Evolutionary conservation across 2,888 invertebrate genomes (phyloP).

Genomic region (Sarcophaga subvicina): DNA sequence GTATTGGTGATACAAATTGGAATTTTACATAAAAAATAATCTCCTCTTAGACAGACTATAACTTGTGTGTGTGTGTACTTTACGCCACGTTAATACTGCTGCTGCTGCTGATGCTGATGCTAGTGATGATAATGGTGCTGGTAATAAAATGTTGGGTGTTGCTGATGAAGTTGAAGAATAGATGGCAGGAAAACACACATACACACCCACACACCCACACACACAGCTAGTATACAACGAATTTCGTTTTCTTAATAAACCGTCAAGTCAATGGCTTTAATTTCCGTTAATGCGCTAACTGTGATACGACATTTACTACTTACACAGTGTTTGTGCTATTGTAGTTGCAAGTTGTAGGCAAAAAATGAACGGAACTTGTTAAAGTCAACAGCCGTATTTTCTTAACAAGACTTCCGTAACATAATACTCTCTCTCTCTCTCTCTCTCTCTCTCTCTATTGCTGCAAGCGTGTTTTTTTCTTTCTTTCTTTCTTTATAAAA

Average conservation of each 20-base stretch:
- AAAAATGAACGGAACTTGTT: neutral
- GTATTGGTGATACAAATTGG: slow-evolving; percentile 57
- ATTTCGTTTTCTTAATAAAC: neutral
- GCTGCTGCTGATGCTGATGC: neutral
- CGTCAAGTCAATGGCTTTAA: slow-evolving; percentile 54
- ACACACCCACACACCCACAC: neutral
- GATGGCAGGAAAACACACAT: neutral
- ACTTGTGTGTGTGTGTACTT: neutral
- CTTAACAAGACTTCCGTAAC: neutral
- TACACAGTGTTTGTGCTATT: neutral
- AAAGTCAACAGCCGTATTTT: neutral
- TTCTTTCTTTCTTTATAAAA: too few species aligned
- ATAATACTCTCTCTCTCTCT: too few species aligned
- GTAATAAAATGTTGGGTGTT: neutral
- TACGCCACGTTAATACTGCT: neutral
- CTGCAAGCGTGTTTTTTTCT: too few species aligned
- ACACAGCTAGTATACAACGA: slow-evolving; percentile 1
- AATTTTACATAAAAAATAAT: slow-evolving; percentile 61
- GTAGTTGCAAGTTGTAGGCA: neutral
- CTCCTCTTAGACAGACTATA: slow-evolving; percentile 21
- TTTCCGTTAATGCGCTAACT: slow-evolving; percentile 44
- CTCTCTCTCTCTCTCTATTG: too few species aligned
- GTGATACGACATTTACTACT: neutral
- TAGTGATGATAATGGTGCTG: neutral
- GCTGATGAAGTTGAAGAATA: slow-evolving; percentile 18